Conservation (phyloP, 2,797 vertebrate genomes). For the Cephalopachus bancanus region DNA sequence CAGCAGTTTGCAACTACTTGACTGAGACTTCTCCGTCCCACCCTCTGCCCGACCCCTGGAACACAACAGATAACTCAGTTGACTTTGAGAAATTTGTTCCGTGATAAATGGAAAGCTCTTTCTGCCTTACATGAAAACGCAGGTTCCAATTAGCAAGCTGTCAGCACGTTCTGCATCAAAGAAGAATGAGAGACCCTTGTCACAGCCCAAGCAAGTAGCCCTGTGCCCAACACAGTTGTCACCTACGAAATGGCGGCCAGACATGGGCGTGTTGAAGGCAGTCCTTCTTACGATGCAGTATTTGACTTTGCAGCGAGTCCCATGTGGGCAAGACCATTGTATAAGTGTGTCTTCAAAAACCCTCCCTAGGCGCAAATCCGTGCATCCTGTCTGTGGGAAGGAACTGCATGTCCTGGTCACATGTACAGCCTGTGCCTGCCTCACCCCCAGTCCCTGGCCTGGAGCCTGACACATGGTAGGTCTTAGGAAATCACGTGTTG, state of each 20-base stretch:
- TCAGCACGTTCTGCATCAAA: neutral
- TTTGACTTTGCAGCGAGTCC: neutral
- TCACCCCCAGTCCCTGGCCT: neutral
- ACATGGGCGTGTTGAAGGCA: fast-evolving
- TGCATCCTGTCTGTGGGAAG: fast-evolving
- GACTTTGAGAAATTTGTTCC: neutral
- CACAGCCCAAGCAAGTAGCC: neutral
- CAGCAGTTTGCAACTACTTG: neutral
- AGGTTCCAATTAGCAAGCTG: neutral
- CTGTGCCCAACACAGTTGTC: neutral
- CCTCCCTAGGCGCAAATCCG: too few relatives aligned
- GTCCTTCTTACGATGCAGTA: too few relatives aligned
- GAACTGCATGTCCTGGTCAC: fast-evolving
- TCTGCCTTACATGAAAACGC: neutral
- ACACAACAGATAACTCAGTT: neutral
- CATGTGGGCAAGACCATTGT: neutral
- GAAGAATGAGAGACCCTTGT: neutral
- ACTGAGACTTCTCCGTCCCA: neutral
- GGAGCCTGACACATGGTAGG: neutral
- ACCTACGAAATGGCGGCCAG: neutral
- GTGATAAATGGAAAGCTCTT: neutral
- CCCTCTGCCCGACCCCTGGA: neutral
- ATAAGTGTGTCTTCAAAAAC: neutral
- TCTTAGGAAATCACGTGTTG: neutral
- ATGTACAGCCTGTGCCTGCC: fast-evolving